Evolutionary conservation across 1,140 invertebrate species (phyloP).

Genomic region (Eciton burchellii): DNA sequence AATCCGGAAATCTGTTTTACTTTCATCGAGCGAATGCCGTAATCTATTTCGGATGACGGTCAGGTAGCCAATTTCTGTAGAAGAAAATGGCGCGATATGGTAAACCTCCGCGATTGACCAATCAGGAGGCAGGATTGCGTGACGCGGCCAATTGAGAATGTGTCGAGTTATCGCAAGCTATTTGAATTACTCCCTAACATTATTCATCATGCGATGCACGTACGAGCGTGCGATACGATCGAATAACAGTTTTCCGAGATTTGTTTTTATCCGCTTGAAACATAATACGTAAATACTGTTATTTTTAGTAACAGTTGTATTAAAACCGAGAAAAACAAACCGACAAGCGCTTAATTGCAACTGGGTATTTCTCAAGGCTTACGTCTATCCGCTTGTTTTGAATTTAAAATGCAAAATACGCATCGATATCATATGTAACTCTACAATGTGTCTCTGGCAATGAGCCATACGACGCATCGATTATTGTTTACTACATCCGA

Average conservation of each 20-base stretch:
- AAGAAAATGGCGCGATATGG: neutral
- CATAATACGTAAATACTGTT: neutral
- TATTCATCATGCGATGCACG: slow-evolving; percentile 3
- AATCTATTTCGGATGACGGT: slow-evolving; percentile 4
- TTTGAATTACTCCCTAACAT: slow-evolving; percentile 24
- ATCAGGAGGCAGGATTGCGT: neutral
- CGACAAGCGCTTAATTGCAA: neutral
- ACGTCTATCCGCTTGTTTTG: neutral
- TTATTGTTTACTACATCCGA: neutral
- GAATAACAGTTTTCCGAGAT: neutral
- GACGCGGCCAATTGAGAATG: neutral
- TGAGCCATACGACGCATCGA: neutral
- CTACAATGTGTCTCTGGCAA: neutral
- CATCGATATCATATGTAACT: neutral
- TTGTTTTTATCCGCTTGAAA: slow-evolving; percentile 1
- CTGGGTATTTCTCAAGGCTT: neutral
- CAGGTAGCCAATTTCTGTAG: slow-evolving; percentile 4
- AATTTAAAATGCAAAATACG: neutral
- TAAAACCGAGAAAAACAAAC: neutral
- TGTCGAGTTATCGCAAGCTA: slow-evolving; percentile 14
- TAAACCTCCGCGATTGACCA: slow-evolving; percentile 17
- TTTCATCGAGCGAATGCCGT: neutral
- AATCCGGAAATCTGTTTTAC: neutral
- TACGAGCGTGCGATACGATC: neutral
- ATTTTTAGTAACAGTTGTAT: neutral